Conservation (phyloP, 2,888 invertebrate genomes). For the Griposia aprilina region DNA sequence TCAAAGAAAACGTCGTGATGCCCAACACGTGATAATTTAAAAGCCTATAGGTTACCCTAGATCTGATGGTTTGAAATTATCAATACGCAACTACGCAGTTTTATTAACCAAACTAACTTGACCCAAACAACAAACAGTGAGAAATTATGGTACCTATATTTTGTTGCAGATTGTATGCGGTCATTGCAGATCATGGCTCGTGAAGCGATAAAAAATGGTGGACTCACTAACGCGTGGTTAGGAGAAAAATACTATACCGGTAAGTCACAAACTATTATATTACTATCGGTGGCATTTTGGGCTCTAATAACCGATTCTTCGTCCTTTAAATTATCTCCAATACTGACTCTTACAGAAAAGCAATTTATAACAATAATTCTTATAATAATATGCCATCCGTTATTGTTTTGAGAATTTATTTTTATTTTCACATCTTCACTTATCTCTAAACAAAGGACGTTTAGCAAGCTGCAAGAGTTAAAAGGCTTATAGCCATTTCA, state of each 20-base stretch:
- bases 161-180: conserved; percentile 69
- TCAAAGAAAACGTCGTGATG: background rate
- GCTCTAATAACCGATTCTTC: too few relatives aligned
- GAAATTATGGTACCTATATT: background rate
- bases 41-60: background rate
- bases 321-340: too few relatives aligned
- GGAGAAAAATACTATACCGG: conserved; percentile 43
- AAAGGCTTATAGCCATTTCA: too few relatives aligned
- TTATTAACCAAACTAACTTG: background rate
- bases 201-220: conserved; percentile 69
- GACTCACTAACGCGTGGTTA: conserved; percentile 61
- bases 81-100: background rate
- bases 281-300: too few relatives aligned
- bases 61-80: background rate
- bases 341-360: too few relatives aligned
- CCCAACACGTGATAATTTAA: background rate
- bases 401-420: too few relatives aligned
- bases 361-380: too few relatives aligned
- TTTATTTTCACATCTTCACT: too few relatives aligned
- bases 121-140: too few relatives aligned
- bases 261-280: conserved; percentile 24
- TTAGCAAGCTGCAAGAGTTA: too few relatives aligned
- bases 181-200: conserved; percentile 60
- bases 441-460: too few relatives aligned
- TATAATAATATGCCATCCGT: too few relatives aligned